phyloP scores from a whole-genome alignment of 2,113 vertebrate species.

The Nerophis ophidion region DNA sequence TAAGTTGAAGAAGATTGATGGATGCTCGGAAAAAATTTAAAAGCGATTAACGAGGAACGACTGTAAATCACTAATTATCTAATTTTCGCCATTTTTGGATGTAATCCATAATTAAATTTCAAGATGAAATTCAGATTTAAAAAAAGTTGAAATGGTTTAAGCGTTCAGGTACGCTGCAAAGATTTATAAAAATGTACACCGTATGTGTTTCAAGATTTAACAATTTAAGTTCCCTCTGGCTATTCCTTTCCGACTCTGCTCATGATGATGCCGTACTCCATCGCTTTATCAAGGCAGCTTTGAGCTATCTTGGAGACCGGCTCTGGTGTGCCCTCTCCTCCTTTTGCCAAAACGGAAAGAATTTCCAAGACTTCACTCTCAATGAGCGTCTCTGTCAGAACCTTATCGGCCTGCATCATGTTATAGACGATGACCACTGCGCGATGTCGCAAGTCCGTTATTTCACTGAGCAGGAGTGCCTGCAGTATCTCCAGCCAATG shows the following conservation, averaged over 20 bases:
- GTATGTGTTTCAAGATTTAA: conserved; percentile 25
- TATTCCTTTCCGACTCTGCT: conserved; percentile 51
- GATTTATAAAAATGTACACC: background rate
- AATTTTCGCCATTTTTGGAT: conserved; percentile 2
- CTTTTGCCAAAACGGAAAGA: conserved; percentile 81
- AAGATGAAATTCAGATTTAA: background rate
- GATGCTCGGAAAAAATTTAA: no score
- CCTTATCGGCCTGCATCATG: conserved; percentile 79
- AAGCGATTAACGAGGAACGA: no score
- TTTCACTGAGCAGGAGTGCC: conserved; percentile 83
- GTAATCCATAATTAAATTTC: background rate
- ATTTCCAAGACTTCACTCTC: conserved; percentile 92
- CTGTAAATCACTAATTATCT: background rate
- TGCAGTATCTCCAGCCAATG: conserved; percentile 97
- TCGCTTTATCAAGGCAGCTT: conserved; percentile 77
- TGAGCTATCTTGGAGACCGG: conserved; percentile 66
- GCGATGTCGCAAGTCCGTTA: conserved; percentile 83
- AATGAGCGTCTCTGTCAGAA: conserved; percentile 80
- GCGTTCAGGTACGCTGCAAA: conserved; percentile 5
- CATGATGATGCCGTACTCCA: conserved; percentile 80
- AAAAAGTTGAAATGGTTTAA: conserved; percentile 20
- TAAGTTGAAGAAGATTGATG: no score
- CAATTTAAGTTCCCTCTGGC: conserved; percentile 13
- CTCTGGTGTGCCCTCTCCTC: conserved; percentile 46
- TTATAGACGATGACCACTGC: conserved; percentile 81